Base-by-base conservation (phyloP, 2,113 vertebrate species). In the Meleagris gallopavo region DNA sequence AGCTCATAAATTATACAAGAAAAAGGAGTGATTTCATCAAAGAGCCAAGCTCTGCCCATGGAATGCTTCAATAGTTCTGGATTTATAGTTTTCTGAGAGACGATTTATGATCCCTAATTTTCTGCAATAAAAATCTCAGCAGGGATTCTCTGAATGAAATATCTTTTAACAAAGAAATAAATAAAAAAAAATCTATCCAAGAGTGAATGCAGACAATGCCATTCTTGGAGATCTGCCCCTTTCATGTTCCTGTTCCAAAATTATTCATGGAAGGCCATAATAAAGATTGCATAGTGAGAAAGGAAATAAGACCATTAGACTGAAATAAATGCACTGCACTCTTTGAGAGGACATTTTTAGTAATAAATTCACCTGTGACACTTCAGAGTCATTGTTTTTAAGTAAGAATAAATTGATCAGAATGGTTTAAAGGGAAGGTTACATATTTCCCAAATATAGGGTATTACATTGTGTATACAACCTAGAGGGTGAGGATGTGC, bases 31-130 rank as follows among this genome's bases (percentile, higher is more conserved):
- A 97, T 98, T 98, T 98, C 97, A 98, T 97, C 97, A 96, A 98
- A 97, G 97, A 97, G 94, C 97, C 97, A 97, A 96, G 91, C 93
- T 97, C 89, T 89, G 91, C 93, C 94, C 88, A 90, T 97, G 97
- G 97, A 98, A 98, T 98, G 97, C 98, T 98, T 98, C 97, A 98
- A 98, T 98, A 97, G 97, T 96, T 95, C 91, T 93, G 94, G 97
- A 97, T 98, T 97, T 98, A 97, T 97, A 96, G 96, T 96, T 96
- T 97, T 98, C 96, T 96, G 88, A 86, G 90, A 94, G 91, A 96
- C 93, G 57, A 98, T 98, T 98, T 98, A 98, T 81, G 43, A 94
- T 79, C 81, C 92, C 95, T 98, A 97, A 97, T 98, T 97, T 97
- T 97, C 95, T 96, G 96, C 94, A 97, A 97, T 97, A 97, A 97